Percentiles rank a stretch among this genome's conserved stretches.
phyloP scores from a whole-genome alignment of 2,888 invertebrate genomes.

The Pardosa pseudoannulata region DNA sequence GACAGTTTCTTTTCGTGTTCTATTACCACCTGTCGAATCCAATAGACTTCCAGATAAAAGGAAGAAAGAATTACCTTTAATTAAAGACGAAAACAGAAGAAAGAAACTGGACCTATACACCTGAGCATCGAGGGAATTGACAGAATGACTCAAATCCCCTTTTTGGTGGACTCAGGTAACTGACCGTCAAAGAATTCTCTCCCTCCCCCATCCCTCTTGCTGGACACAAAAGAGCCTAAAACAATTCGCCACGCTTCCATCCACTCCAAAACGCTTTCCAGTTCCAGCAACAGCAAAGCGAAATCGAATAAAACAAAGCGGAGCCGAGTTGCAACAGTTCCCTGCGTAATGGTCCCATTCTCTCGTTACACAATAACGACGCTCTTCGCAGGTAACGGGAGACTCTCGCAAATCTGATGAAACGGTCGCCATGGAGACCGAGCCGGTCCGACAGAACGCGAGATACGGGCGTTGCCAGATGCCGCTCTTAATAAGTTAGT shows the following conservation, averaged over 20 bases:
- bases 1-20: too few species aligned
- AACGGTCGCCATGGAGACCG: not conserved
- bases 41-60: too few species aligned
- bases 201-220: too few species aligned
- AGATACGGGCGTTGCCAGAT: slow-evolving; percentile 12
- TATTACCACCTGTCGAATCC: too few species aligned
- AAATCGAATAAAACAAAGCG: slow-evolving; percentile 2
- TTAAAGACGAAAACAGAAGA: not conserved
- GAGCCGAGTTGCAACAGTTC: not conserved
- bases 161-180: not conserved
- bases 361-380: not conserved
- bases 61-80: not conserved
- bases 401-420: not conserved
- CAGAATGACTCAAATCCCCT: not conserved
- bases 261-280: slow-evolving; percentile 1
- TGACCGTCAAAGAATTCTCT: not conserved
- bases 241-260: not conserved
- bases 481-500: not conserved
- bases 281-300: not conserved
- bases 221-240: not conserved
- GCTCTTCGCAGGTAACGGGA: not conserved
- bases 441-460: not conserved
- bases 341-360: not conserved
- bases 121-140: not conserved
- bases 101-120: not conserved